Base-by-base conservation (phyloP, 2,113 vertebrate species). In the Hemiprocne comata region DNA sequence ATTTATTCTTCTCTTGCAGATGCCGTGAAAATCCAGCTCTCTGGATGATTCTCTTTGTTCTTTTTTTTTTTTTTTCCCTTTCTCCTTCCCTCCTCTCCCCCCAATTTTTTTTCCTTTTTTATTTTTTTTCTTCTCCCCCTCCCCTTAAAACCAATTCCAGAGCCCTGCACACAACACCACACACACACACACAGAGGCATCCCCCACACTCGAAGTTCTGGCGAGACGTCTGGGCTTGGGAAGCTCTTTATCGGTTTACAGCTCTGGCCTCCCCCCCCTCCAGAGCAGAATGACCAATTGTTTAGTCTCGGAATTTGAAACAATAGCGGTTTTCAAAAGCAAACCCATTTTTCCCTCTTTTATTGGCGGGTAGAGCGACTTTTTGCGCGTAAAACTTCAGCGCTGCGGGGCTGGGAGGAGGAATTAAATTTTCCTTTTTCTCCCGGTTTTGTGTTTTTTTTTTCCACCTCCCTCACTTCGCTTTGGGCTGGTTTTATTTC, bases 31-130 rank as follows among this genome's bases (percentile, higher is more conserved):
- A 95, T 95, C 92, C 93, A 75, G 92, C 81, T 95, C 90, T 94
- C 85, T 84, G 92, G 96, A 97, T 93, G 93, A 96, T 96, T 85
- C 94, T 94, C 97, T 99, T 99, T 99, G 98, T 98, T 97, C 97
- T 91, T 97, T 96, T 96, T 74, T 98, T 98, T 97, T 98, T 95
- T 73, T 94, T 96, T 91, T 16, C 16, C 14, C 25, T 4, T 4
- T 10, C 10, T 11, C 98, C 98, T 97, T 98, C 95, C 95, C 76
- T 94, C 92, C 9, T 4, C 15, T 4, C 40, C 40, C 40, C 8
- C 11, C 15, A 85, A 93, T 98, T 98, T 97, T 98, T 97, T 97
- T 86, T 95, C 86, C 85, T 36, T 34, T 94, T 93, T 91, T 87
- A 3, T 3, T 50, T 54, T 36, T n/a, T n/a, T 95, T 95, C 76